Conservation (phyloP, 2,888 invertebrate species). For the Cantharis rufa region DNA sequence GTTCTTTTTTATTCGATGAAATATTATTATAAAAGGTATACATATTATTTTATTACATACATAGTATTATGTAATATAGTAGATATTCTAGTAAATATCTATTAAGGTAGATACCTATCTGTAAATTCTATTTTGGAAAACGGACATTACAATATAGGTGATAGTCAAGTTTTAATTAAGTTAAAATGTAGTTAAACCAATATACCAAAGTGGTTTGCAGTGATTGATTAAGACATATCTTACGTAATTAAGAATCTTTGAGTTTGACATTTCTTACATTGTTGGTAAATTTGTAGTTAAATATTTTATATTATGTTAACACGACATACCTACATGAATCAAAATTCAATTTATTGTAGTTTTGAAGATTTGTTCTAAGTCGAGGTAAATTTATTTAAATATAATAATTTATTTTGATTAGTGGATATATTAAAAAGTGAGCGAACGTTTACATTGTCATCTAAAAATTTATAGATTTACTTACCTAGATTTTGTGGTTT, state of each 20-base stretch:
- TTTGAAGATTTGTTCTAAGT: background rate
- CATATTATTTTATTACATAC: too few relatives aligned
- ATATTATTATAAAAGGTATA: too few relatives aligned
- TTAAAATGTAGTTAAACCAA: background rate
- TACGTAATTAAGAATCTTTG: background rate
- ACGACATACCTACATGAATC: background rate
- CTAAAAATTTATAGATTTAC: too few relatives aligned
- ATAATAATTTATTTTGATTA: too few relatives aligned
- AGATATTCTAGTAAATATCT: too few relatives aligned
- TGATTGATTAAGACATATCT: background rate
- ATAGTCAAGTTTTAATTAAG: background rate
- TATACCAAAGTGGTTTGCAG: background rate
- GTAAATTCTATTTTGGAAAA: background rate
- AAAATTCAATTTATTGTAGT: too few relatives aligned
- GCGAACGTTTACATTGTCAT: too few relatives aligned
- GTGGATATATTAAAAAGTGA: too few relatives aligned
- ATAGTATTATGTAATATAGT: too few relatives aligned
- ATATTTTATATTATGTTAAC: background rate
- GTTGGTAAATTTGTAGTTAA: background rate
- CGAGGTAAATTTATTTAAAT: background rate
- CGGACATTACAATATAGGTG: background rate
- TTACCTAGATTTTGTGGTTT: too few relatives aligned
- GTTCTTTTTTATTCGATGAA: too few relatives aligned
- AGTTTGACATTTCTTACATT: background rate
- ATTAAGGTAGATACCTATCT: too few relatives aligned